Percentiles rank a stretch among this genome's conserved stretches.
Evolutionary conservation across 2,797 vertebrate species (phyloP).

Genomic region (Eospalax fontanierii): DNA sequence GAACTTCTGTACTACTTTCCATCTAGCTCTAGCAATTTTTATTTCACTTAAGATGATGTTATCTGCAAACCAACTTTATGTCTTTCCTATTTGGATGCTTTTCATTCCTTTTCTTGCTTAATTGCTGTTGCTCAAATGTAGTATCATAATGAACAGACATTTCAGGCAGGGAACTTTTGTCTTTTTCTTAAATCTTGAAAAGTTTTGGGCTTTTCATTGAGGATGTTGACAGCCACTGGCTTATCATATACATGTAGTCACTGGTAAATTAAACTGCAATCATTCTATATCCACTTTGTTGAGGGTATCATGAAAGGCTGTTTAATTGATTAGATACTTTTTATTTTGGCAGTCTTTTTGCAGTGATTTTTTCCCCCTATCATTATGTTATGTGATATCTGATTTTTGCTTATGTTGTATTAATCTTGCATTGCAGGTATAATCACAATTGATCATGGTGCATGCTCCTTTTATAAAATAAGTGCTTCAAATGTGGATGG

Average conservation of each 20-base stretch:
- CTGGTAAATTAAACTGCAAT: background rate
- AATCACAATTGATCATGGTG: background rate
- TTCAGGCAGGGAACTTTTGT: background rate
- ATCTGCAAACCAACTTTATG: background rate
- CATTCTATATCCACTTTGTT: background rate
- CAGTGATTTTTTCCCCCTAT: background rate
- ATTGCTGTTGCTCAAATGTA: background rate
- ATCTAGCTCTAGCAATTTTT: background rate
- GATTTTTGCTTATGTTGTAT: background rate
- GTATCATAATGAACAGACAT: background rate
- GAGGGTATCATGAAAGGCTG: background rate
- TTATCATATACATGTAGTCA: background rate
- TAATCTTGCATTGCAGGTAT: background rate
- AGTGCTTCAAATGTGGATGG: background rate
- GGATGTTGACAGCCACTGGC: background rate
- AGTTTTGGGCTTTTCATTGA: background rate
- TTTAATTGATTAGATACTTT: background rate
- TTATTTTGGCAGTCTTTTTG: background rate
- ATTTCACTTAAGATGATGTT: background rate
- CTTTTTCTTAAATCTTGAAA: background rate
- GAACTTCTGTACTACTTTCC: background rate
- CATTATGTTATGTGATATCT: background rate
- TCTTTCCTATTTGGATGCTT: background rate
- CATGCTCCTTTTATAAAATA: background rate
- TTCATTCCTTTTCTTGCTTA: background rate